A percentile compares a stretch with the other conserved stretches of the same genome.
These are phyloP conservation scores for Trinectes maculatus DNA, from an alignment of 2,113 vertebrate genomes.

Conservation along the genomic window DNA sequence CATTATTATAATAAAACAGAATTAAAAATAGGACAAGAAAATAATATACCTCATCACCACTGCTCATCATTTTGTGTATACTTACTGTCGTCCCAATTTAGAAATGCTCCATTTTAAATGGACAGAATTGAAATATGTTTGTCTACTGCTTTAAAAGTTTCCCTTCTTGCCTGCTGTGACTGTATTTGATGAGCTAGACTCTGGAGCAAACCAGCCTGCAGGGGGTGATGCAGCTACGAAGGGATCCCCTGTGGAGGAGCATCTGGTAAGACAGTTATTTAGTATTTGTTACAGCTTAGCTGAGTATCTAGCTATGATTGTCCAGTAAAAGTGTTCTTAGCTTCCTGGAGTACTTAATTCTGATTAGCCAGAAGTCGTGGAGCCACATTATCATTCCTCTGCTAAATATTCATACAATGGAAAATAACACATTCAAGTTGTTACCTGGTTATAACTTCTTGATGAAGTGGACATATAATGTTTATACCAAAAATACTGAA, in stretches of 20 bases:
- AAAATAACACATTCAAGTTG: conserved; percentile 6
- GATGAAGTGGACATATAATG: fast-evolving
- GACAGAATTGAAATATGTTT: conserved; percentile 8
- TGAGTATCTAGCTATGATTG: conserved; percentile 4
- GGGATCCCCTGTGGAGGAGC: conserved; percentile 34
- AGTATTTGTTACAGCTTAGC: conserved; percentile 1
- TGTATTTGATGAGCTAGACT: conserved; percentile 39
- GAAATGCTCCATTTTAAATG: conserved; percentile 1
- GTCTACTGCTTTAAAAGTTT: conserved; percentile 6
- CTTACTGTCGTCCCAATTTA: neutral
- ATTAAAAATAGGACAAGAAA: neutral
- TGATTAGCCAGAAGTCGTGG: neutral
- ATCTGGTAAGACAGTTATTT: conserved; percentile 54
- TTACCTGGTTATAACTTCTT: neutral
- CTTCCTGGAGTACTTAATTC: neutral
- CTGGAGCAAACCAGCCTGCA: conserved; percentile 31
- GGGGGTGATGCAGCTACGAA: conserved; percentile 37
- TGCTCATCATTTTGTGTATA: neutral
- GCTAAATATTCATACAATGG: neutral
- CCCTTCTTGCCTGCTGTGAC: conserved; percentile 4
- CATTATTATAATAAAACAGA: neutral
- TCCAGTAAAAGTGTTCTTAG: neutral
- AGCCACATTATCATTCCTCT: neutral
- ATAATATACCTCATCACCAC: neutral
- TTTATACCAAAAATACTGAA: no score